Percentiles rank a stretch among this genome's conserved stretches.
Conservation (phyloP, 37 sponge, comb jelly and placozoan species). For the Spongilla lacustris region DNA sequence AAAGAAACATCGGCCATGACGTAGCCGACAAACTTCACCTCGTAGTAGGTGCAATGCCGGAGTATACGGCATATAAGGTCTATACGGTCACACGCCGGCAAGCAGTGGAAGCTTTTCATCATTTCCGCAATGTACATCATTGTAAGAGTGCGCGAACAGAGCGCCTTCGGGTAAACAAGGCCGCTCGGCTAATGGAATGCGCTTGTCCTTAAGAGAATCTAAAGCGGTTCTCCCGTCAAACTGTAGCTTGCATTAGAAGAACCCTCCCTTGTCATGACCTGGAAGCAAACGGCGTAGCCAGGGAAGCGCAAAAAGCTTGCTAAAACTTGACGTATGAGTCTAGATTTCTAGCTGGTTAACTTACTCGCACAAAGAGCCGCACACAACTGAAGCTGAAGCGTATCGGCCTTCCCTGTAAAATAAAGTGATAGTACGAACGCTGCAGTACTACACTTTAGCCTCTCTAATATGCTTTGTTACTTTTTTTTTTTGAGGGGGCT, state of each 20-base stretch:
- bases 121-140: constrained; percentile 57
- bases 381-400: not conserved
- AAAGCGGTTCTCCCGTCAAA: not conserved
- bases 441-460: not conserved
- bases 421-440: not conserved
- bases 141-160: not conserved
- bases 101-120: constrained; percentile 49
- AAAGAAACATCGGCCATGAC: constrained; percentile 43
- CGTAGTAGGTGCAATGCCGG: constrained; percentile 61
- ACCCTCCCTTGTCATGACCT: not conserved
- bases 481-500: not conserved
- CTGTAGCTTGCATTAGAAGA: not conserved
- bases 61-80: constrained; percentile 73
- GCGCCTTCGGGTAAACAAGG: not conserved
- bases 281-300: not conserved
- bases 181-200: not conserved
- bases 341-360: not conserved
- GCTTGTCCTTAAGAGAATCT: not conserved
- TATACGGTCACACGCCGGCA: constrained; percentile 68
- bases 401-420: not conserved
- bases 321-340: not conserved
- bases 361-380: not conserved
- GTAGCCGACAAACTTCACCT: constrained; percentile 58
- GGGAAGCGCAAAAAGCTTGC: not conserved
- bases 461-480: not conserved